Evolutionary conservation across 2,113 vertebrate genomes (phyloP).

Genomic region (Prionailurus bengalensis): DNA sequence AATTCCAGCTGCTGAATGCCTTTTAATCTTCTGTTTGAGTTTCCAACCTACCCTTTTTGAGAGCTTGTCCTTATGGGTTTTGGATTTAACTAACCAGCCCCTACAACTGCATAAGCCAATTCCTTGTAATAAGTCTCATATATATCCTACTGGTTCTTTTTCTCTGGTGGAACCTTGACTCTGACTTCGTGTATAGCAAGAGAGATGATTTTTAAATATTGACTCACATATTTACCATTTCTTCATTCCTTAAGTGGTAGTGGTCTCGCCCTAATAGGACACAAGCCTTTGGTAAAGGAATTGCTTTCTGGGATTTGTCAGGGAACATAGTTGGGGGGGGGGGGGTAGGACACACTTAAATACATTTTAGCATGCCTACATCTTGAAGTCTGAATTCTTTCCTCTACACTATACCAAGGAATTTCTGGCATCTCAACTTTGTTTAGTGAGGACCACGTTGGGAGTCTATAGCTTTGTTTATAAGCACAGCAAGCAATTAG

Average conservation of each 20-base stretch:
- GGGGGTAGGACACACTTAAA: not conserved
- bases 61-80: not conserved
- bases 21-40: not conserved
- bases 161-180: not conserved
- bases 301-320: not conserved
- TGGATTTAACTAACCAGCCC: not conserved
- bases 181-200: not conserved
- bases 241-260: not conserved
- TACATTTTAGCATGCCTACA: not conserved
- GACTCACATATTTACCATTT: not conserved
- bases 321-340: not conserved
- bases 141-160: not conserved
- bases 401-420: not conserved
- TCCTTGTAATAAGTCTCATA: not conserved
- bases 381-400: slow-evolving; percentile 28
- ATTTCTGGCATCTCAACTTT: slow-evolving; percentile 42
- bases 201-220: not conserved
- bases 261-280: not conserved
- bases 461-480: slow-evolving; percentile 1
- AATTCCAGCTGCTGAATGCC: not conserved
- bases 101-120: not conserved
- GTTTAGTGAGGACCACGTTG: not conserved
- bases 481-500: not conserved
- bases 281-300: not conserved
- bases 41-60: not conserved